phyloP scores from a whole-genome alignment of 2,888 invertebrate species.

The Synergus japonicus region DNA sequence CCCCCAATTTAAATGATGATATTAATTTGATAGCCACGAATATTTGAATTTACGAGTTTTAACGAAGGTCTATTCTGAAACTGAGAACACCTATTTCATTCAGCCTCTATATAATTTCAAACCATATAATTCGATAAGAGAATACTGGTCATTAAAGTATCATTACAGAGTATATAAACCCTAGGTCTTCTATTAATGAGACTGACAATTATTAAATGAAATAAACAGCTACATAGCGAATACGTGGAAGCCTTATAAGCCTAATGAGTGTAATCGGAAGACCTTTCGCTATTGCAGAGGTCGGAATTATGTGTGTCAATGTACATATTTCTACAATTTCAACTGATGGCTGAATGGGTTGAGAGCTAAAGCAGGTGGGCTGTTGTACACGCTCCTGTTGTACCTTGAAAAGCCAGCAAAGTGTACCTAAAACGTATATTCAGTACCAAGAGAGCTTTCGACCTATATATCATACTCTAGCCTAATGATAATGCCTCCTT shows the following conservation, averaged over 20 bases:
- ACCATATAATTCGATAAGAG: neutral
- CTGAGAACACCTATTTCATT: neutral
- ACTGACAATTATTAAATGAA: neutral
- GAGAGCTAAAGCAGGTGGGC: neutral
- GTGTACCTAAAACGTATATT: neutral
- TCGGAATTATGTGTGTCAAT: neutral
- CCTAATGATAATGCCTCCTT: neutral
- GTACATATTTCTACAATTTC: neutral
- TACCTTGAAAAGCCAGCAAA: neutral
- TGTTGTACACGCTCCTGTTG: conserved; percentile 1
- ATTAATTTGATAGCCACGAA: neutral
- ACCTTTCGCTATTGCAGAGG: neutral
- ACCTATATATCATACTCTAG: neutral
- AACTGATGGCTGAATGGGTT: neutral
- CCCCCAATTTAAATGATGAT: neutral
- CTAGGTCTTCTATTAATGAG: neutral
- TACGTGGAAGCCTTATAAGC: neutral
- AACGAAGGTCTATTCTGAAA: neutral
- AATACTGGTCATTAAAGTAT: neutral
- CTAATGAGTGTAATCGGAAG: neutral
- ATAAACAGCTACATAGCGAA: neutral
- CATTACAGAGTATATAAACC: neutral
- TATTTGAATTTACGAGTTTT: neutral
- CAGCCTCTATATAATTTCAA: neutral
- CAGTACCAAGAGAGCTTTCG: neutral